Evolutionary conservation across 2,113 vertebrate genomes (phyloP).

Genomic region (Brachypodius melanocephalos): DNA sequence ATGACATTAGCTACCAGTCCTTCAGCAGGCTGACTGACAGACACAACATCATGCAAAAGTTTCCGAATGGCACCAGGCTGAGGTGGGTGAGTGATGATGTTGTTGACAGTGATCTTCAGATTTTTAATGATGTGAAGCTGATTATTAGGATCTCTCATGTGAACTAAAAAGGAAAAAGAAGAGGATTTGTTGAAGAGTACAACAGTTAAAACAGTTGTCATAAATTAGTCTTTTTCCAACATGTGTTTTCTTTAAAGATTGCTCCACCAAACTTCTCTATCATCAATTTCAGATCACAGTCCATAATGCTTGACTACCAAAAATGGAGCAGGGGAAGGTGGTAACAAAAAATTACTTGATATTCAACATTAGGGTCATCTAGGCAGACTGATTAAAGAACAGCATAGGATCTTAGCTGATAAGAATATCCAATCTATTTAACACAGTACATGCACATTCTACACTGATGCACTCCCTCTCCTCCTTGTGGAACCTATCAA

Average conservation of each 20-base stretch:
- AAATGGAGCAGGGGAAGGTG: rapidly evolving
- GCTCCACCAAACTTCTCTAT: not conserved
- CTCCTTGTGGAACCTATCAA: rapidly evolving
- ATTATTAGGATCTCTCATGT: constrained; percentile 97
- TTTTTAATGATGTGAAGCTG: constrained; percentile 94
- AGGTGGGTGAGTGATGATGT: constrained; percentile 80
- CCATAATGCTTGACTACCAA: not conserved
- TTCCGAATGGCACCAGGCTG: constrained; percentile 74
- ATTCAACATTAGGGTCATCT: not conserved
- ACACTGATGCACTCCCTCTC: not conserved
- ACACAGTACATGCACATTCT: rapidly evolving
- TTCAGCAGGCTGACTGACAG: constrained; percentile 89
- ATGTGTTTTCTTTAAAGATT: not conserved
- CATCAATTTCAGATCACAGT: not conserved
- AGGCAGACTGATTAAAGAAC: not conserved
- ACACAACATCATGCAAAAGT: constrained; percentile 87
- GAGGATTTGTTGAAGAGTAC: not conserved
- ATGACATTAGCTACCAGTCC: constrained; percentile 85
- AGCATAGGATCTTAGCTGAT: not conserved
- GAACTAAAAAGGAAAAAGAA: constrained; percentile 67
- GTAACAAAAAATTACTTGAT: not conserved
- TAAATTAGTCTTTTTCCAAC: not conserved
- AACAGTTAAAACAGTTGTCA: not conserved
- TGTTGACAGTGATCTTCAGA: constrained; percentile 90
- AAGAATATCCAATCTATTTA: not conserved